These are phyloP conservation scores for Brotula barbata DNA, from an alignment of 2,797 vertebrate species.

Conservation along the genomic window DNA sequence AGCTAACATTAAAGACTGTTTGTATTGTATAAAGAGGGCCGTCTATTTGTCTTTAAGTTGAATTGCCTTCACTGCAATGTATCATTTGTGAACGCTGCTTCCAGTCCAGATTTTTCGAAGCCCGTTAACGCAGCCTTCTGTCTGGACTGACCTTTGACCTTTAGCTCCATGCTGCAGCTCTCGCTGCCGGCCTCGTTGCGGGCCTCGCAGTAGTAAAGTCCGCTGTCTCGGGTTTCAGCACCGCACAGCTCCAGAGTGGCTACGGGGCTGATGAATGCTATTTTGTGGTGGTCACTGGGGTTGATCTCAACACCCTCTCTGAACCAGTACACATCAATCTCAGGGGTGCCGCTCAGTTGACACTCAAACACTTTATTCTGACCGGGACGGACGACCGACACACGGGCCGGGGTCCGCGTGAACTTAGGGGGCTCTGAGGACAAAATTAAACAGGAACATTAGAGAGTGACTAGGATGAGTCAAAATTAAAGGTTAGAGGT, in stretches of 20 bases:
- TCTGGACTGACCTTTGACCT: conserved; percentile 92
- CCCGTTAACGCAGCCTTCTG: neutral
- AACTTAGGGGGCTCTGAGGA: conserved; percentile 91
- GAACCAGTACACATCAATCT: conserved; percentile 94
- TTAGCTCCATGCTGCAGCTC: conserved; percentile 94
- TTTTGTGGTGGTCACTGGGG: conserved; percentile 79
- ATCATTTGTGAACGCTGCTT: too few relatives aligned
- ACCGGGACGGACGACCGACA: conserved; percentile 87
- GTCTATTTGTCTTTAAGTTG: too few relatives aligned
- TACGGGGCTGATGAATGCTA: conserved; percentile 84
- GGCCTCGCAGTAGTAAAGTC: conserved; percentile 93
- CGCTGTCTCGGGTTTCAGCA: conserved; percentile 85
- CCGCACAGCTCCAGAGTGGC: conserved; percentile 86
- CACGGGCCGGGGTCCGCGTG: conserved; percentile 86
- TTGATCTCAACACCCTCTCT: conserved; percentile 91
- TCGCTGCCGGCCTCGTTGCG: conserved; percentile 95
- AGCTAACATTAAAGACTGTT: too few relatives aligned
- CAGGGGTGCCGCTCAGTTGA: conserved; percentile 91
- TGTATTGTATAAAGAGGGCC: too few relatives aligned
- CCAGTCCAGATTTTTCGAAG: too few relatives aligned
- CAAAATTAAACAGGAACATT: conserved; percentile 25
- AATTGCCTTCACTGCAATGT: too few relatives aligned
- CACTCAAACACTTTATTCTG: conserved; percentile 90
- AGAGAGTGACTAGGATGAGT: neutral
- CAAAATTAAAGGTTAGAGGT: neutral